phyloP scores from a whole-genome alignment of 2,113 vertebrate species.

The Corythornis madagascariensis region DNA sequence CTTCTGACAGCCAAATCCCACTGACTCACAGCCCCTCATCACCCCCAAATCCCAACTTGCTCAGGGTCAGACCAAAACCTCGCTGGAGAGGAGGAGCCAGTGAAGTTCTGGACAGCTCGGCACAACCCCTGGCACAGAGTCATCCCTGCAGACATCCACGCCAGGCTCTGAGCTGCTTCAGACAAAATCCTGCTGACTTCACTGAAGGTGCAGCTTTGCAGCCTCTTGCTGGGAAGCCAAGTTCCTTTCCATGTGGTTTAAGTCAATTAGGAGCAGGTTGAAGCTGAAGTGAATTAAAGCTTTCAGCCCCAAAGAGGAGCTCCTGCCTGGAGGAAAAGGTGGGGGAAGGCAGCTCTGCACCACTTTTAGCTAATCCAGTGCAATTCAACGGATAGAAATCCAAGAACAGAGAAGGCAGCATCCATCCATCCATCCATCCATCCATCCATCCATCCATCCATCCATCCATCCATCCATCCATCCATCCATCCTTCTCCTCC shows the following conservation, averaged over 20 bases:
- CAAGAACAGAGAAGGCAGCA: slow-evolving; percentile 25
- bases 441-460: neutral
- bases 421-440: neutral
- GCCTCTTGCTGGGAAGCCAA: slow-evolving; percentile 10
- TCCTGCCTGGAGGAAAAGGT: slow-evolving; percentile 28
- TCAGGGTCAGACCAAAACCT: neutral
- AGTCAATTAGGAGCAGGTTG: slow-evolving; percentile 63
- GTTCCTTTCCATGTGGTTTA: slow-evolving; percentile 43
- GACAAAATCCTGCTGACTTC: neutral
- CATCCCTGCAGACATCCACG: neutral
- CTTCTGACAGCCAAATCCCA: neutral
- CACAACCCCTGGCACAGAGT: neutral
- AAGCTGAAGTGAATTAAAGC: slow-evolving; percentile 63
- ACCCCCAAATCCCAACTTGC: neutral
- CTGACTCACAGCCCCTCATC: neutral
- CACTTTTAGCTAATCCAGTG: slow-evolving; percentile 56
- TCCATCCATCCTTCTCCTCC: slow-evolving; percentile 13
- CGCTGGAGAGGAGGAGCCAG: neutral
- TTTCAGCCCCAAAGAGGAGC: neutral
- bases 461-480: neutral
- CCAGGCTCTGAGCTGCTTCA: neutral
- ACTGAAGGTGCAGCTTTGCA: slow-evolving; percentile 37
- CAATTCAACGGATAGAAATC: slow-evolving; percentile 23
- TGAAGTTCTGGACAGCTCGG: neutral
- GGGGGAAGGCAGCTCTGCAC: slow-evolving; percentile 58